Percentiles rank a stretch among this genome's conserved stretches.
phyloP scores from a whole-genome alignment of 2,888 invertebrate genomes.

The Platycheirus rosarum region DNA sequence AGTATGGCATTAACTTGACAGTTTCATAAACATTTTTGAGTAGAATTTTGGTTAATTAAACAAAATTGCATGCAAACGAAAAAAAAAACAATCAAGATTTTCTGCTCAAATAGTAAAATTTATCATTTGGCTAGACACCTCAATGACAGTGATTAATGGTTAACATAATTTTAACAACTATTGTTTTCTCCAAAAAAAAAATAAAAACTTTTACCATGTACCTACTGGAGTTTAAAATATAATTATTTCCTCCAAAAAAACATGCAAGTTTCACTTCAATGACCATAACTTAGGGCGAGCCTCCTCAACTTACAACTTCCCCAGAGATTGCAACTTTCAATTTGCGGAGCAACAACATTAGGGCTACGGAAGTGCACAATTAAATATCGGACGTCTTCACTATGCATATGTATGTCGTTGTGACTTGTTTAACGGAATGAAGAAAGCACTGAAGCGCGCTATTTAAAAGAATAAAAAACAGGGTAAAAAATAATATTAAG shows the following conservation, averaged over 20 bases:
- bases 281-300: slow-evolving; percentile 20
- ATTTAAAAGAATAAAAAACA: slow-evolving; percentile 15
- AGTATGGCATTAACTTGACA: too few species aligned
- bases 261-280: slow-evolving; percentile 54
- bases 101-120: neutral
- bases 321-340: neutral
- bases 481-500: slow-evolving; percentile 27
- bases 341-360: slow-evolving; percentile 50
- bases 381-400: slow-evolving; percentile 35
- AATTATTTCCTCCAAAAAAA: slow-evolving; percentile 8
- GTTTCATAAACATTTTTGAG: too few species aligned
- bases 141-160: slow-evolving; percentile 13
- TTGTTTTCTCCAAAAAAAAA: too few species aligned
- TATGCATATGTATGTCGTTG: slow-evolving; percentile 1
- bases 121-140: neutral
- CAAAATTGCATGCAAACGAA: too few species aligned
- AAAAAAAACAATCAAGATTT: too few species aligned
- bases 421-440: slow-evolving; percentile 17
- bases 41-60: too few species aligned
- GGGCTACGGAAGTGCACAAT: slow-evolving; percentile 20
- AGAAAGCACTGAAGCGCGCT: slow-evolving; percentile 43
- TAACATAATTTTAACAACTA: neutral
- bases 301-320: slow-evolving; percentile 1
- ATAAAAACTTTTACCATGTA: slow-evolving; percentile 8
- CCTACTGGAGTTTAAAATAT: neutral